These are phyloP conservation scores for Hydra vulgaris DNA, from an alignment of 30 jellyfish, hydroid and myxozoan species.

Conservation along the genomic window DNA sequence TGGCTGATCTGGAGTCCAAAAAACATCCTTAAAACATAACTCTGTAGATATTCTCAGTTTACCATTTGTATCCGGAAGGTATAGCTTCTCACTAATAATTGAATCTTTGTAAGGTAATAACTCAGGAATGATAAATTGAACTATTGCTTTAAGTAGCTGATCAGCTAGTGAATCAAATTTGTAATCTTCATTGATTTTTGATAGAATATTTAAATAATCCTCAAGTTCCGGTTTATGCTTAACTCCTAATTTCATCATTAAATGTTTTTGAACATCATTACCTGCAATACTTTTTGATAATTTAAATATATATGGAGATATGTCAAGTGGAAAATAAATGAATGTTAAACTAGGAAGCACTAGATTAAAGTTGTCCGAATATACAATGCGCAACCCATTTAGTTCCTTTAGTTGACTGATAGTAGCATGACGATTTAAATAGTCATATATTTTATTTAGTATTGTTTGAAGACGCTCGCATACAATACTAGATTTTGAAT, in stretches of 20 bases:
- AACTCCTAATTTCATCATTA: conserved; percentile 39
- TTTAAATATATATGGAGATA: conserved; percentile 32
- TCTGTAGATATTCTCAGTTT: conserved; percentile 7
- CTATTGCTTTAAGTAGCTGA: conserved; percentile 13
- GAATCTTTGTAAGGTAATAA: neutral
- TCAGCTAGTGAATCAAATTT: neutral
- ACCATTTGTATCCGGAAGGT: conserved; percentile 43
- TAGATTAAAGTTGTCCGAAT: conserved; percentile 12
- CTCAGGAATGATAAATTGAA: neutral
- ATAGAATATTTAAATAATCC: conserved; percentile 18
- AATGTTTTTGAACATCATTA: neutral
- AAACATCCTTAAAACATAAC: conserved; percentile 30
- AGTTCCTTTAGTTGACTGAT: neutral
- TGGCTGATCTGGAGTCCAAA: conserved; percentile 35
- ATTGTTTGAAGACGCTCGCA: neutral
- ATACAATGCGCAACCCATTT: neutral
- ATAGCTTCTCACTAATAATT: neutral
- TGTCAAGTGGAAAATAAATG: conserved; percentile 5
- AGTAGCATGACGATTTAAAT: neutral
- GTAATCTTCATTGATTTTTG: neutral
- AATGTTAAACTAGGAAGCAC: conserved; percentile 19
- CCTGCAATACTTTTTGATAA: conserved; percentile 13
- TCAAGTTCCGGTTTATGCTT: conserved; percentile 10
- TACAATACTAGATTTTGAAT: neutral
- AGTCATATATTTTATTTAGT: neutral